These are phyloP conservation scores for Papilio dardanus DNA, from an alignment of 1,140 invertebrate species.

Conservation along the genomic window DNA sequence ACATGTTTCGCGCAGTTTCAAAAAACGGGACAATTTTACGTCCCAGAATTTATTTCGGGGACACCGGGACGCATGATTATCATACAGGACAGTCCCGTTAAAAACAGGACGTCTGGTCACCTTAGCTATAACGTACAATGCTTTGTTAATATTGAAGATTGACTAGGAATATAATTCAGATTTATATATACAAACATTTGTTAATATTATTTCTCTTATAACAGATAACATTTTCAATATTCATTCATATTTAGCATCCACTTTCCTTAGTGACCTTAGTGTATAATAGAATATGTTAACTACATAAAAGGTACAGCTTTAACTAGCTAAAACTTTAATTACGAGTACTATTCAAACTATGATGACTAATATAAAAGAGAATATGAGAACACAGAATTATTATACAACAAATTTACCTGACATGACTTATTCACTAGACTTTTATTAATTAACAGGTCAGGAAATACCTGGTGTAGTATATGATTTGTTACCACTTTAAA, in stretches of 20 bases:
- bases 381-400: background rate
- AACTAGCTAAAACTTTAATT: too few species aligned
- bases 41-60: too few species aligned
- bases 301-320: constrained; percentile 34
- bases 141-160: constrained; percentile 36
- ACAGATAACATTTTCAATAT: constrained; percentile 29
- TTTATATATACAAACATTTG: constrained; percentile 26
- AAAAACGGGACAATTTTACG: too few species aligned
- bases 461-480: too few species aligned
- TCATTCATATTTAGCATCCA: constrained; percentile 15
- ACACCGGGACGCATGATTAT: too few species aligned
- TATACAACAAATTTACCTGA: background rate
- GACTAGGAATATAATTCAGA: constrained; percentile 42
- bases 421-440: too few species aligned
- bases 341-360: background rate
- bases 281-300: constrained; percentile 29
- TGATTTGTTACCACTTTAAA: background rate
- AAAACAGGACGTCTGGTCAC: too few species aligned
- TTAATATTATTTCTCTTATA: constrained; percentile 34
- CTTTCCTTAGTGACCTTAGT: constrained; percentile 13
- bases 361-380: background rate
- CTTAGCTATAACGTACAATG: constrained; percentile 1
- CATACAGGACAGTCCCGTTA: too few species aligned
- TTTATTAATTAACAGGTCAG: too few species aligned
- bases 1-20: too few species aligned